Evolutionary conservation across 2,113 vertebrate species (phyloP).

Genomic region (Epinephelus cyanopodus): DNA sequence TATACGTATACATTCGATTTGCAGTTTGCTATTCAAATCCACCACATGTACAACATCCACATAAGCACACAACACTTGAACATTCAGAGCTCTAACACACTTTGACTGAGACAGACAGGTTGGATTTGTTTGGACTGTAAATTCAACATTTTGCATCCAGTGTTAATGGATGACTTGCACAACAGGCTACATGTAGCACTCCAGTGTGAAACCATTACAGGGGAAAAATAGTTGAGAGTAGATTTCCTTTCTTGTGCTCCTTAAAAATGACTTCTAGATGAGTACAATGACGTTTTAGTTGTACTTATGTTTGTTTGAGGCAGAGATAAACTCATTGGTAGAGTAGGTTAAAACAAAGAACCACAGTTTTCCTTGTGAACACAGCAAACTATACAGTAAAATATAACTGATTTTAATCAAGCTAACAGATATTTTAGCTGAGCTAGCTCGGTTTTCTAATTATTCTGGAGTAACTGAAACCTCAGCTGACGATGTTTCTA

Average conservation of each 20-base stretch:
- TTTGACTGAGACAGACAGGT: constrained; percentile 37
- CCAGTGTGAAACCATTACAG: constrained; percentile 23
- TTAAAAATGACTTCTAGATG: neutral
- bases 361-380: neutral
- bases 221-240: neutral
- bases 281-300: neutral
- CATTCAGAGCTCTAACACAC: constrained; percentile 52
- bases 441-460: neutral
- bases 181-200: constrained; percentile 53
- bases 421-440: neutral
- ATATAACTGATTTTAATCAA: neutral
- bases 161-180: constrained; percentile 15
- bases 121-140: constrained; percentile 26
- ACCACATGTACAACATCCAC: constrained; percentile 68
- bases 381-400: neutral
- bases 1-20: constrained; percentile 71
- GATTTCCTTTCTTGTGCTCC: neutral
- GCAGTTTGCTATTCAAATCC: constrained; percentile 67
- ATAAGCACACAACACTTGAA: constrained; percentile 59
- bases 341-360: constrained; percentile 4
- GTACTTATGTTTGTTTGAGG: constrained; percentile 1
- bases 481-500: neutral
- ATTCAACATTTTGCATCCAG: constrained; percentile 42
- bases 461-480: neutral
- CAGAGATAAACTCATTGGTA: constrained; percentile 15